Evolutionary conservation across 2,113 vertebrate species (phyloP), one percentile per base, ranked within the genome.

Genomic region (Petaurus breviceps): DNA sequence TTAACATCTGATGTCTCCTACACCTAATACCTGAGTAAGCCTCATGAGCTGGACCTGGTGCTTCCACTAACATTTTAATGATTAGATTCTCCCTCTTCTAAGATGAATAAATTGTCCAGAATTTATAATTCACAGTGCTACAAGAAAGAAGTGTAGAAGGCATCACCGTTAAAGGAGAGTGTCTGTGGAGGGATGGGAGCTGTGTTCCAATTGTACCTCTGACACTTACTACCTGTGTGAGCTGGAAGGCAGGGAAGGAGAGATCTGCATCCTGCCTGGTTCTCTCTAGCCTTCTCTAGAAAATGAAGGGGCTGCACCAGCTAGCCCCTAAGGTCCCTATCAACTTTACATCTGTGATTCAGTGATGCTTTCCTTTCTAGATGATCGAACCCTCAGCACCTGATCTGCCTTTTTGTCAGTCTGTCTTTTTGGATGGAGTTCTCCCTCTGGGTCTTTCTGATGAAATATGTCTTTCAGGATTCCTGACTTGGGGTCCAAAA

Each of bases 321-420:
- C 1, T 14, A 68, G 9, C 28, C 28, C 57, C 10, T 61, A 12
- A 61, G 11, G 57, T 61, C 26, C 10, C 26, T 61, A 61, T 11
- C 10, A 31, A 10, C 10, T 31, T 10, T 31, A 61, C 26, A 14
- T 61, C 10, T 68, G 11, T 57, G 11, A n/a, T 4, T 16, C 31
- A 16, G 61, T n/a, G 3, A 68, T n/a, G n/a, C 14, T 46, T 95
- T 93, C 43, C 37, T 91, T 26, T 46, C 49, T 53, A 89, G 0
- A 0, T n/a, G 43, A 94, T 16, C 92, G 95, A 94, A 90, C 14
- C 55, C 24, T 61, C 92, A 96, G 24, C 26, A 47, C 14, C n/a
- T 52, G 16, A 7, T 93, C 43, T 90, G 46, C 49, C 26, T 28
- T 8, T 25, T 3, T 10, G 47, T 92, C 95, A 77, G 52, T n/a